These are phyloP conservation scores for Rhineura floridana DNA, from an alignment of 2,113 vertebrate species.

Conservation along the genomic window DNA sequence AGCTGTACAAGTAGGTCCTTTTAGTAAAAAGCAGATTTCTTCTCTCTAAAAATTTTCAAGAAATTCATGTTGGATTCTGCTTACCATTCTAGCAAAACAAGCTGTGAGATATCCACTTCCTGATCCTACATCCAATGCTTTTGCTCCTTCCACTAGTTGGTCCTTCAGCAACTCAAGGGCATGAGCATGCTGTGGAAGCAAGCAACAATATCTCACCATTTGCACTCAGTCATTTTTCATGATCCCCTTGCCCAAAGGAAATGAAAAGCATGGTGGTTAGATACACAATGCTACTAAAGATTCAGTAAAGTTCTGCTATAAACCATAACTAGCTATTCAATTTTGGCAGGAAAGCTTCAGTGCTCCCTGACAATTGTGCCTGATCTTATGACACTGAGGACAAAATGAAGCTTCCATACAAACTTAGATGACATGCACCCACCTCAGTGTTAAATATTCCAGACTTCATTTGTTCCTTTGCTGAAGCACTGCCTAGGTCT, in stretches of 20 bases:
- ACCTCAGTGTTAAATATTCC: too few relatives aligned
- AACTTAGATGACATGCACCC: background rate
- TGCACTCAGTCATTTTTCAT: accelerated
- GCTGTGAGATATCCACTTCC: slow-evolving; percentile 91
- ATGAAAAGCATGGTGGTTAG: background rate
- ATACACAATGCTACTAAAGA: background rate
- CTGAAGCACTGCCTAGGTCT: background rate
- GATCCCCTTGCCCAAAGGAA: background rate
- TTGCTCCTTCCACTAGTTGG: slow-evolving; percentile 85
- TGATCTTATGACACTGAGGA: background rate
- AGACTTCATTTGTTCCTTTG: background rate
- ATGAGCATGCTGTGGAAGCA: slow-evolving; percentile 83
- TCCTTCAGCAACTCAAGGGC: slow-evolving; percentile 87
- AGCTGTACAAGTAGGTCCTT: background rate
- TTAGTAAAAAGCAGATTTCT: background rate
- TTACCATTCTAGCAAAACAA: slow-evolving; percentile 92
- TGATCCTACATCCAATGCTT: slow-evolving; percentile 89
- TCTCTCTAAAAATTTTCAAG: accelerated
- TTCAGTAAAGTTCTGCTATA: background rate
- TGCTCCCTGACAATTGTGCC: background rate
- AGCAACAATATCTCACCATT: background rate
- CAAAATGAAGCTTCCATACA: background rate
- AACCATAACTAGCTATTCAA: background rate
- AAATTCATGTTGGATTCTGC: accelerated
- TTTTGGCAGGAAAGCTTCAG: background rate